Percentiles rank a stretch among this genome's conserved stretches.
These are phyloP conservation scores for Apodemus sylvaticus DNA, from an alignment of 2,113 vertebrate species.

Conservation along the genomic window DNA sequence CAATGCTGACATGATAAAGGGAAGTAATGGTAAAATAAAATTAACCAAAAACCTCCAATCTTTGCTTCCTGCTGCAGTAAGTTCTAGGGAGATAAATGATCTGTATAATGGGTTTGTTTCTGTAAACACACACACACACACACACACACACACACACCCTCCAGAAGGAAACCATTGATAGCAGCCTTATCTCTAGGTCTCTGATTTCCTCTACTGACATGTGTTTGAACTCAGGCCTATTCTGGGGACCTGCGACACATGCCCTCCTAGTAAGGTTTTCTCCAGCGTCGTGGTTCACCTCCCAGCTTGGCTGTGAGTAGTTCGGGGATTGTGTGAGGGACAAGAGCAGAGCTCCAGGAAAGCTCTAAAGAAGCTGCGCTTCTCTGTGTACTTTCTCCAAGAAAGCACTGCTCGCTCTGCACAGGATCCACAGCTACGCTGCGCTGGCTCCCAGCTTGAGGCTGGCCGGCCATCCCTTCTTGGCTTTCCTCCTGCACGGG, in stretches of 20 bases:
- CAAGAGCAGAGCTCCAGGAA: neutral
- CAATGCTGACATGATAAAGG: neutral
- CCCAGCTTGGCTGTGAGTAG: neutral
- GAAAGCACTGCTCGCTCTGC: neutral
- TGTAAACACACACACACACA: neutral
- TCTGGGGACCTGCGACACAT: neutral
- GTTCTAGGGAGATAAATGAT: neutral
- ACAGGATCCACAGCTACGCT: neutral
- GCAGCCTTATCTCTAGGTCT: neutral
- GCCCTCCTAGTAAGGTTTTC: neutral
- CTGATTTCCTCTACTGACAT: neutral
- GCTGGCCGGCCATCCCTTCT: neutral
- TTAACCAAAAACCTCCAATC: neutral
- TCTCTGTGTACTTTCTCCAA: no score
- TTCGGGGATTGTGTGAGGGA: neutral
- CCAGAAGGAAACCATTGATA: neutral
- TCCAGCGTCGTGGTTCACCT: neutral
- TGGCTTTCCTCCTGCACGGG: neutral
- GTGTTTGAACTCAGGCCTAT: neutral
- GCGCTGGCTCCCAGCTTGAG: neutral
- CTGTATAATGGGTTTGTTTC: neutral
- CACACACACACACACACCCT: neutral
- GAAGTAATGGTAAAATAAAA: slow-evolving; percentile 39
- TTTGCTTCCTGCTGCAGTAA: neutral
- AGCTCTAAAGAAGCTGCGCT: neutral